These are phyloP conservation scores for Sitodiplosis mosellana DNA, from an alignment of 1,140 invertebrate species.

Conservation along the genomic window DNA sequence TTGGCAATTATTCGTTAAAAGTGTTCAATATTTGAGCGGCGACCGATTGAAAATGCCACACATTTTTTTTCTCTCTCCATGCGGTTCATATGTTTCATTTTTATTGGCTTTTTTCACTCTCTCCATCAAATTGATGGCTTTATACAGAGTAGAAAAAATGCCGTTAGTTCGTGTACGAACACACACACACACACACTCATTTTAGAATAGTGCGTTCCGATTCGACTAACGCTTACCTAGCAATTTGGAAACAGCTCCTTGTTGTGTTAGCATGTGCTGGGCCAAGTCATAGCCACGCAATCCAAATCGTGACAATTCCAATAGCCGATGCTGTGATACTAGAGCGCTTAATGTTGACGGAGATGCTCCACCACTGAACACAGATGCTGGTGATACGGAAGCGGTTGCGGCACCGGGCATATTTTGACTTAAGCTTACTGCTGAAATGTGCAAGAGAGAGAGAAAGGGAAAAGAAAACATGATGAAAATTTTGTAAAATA, in stretches of 20 bases:
- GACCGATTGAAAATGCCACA: too few relatives aligned
- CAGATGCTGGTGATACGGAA: constrained; percentile 22
- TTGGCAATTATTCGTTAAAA: too few relatives aligned
- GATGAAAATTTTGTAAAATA: too few relatives aligned
- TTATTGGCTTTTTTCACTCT: too few relatives aligned
- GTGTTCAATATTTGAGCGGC: too few relatives aligned
- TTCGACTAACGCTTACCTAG: constrained; percentile 40
- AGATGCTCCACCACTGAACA: constrained; percentile 27
- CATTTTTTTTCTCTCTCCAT: too few relatives aligned
- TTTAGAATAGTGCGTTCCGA: not conserved
- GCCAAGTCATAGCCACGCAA: constrained; percentile 75
- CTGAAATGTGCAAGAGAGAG: not conserved
- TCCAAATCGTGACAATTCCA: constrained; percentile 67
- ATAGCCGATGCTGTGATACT: constrained; percentile 49
- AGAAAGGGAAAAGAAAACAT: not conserved
- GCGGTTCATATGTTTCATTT: too few relatives aligned
- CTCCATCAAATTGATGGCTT: too few relatives aligned
- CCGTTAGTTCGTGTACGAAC: not conserved
- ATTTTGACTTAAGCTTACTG: too few relatives aligned
- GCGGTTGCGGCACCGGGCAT: constrained; percentile 17
- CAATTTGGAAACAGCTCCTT: constrained; percentile 81
- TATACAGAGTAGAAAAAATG: too few relatives aligned
- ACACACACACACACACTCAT: not conserved
- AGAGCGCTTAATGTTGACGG: constrained; percentile 42
- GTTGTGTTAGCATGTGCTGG: constrained; percentile 70